Base-by-base conservation (phyloP, 2,888 invertebrate species). In the Lissonota sp. region DNA sequence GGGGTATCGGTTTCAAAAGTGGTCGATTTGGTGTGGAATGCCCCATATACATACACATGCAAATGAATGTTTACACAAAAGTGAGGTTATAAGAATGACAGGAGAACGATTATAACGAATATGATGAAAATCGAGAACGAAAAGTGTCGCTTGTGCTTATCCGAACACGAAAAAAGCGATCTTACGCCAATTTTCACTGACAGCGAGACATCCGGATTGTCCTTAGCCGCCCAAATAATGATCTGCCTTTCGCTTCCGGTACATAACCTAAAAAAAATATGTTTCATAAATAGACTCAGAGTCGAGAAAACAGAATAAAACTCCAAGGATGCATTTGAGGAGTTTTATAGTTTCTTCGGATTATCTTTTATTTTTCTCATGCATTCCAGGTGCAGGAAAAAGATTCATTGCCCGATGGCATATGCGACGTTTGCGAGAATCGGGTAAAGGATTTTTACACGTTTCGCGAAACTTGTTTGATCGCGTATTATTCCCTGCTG, bases 161-260 rank as follows among this genome's bases (percentile, higher is more conserved):
- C 53, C 10, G 78, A 80, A 63, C 12, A 74, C 55, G 78, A 84
- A n/a, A 67, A 79, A 46, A 76, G 63, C 6, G 71, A 81, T 57
- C 82, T 81, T 7, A 80, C 79, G 40, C 64, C 77, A 12, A 76
- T 86, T 53, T 86, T 84, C 69, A 60, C 51, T 7, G 75, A 75
- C 42, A 53, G 40, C 6, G 82, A 75, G 12, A 51, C 66, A 7
- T 57, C 67, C 6, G 84, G 75, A 8, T 42, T 83, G 6, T 78
- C 84, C 37, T 74, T 86, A 37, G 83, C 85, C 7, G 57, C 83
- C 37, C 83, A 80, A 63, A 86, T 86, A 40, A 86, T 86, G 86
- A 77, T 86, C 66, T 86, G 86, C 55, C 69, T 86, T 7, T 85
- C 86, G 12, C 75, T 86, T 62, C 85, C 85, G 78, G 85, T 86